Conservation (phyloP, 2,797 vertebrate genomes). For the Pachyuromys duprasi region DNA sequence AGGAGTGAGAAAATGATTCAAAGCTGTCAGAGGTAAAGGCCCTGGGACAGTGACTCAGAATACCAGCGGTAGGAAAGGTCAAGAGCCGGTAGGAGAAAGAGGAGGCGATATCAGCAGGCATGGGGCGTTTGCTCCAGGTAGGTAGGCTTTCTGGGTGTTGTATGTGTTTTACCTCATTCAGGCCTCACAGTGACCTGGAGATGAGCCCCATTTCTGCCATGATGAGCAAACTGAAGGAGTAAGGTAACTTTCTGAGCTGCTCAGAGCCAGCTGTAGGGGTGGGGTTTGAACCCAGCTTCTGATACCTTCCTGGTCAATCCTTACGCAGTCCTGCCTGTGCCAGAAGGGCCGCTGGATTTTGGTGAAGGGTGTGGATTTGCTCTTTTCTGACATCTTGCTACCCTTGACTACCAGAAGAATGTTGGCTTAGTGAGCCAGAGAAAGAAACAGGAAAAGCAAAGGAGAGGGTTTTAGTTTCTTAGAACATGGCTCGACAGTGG, state of each 20-base stretch:
- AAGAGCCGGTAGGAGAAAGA: neutral
- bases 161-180: neutral
- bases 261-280: neutral
- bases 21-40: constrained; percentile 14
- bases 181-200: constrained; percentile 5
- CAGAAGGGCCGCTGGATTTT: neutral
- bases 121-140: neutral
- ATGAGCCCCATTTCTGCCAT: neutral
- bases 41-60: constrained; percentile 54
- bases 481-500: neutral
- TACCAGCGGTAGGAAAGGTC: constrained; percentile 5
- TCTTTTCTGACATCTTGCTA: neutral
- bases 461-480: neutral
- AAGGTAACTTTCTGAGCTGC: neutral
- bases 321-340: neutral
- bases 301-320: neutral
- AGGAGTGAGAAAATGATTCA: constrained; percentile 38
- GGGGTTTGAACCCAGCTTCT: neutral
- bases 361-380: neutral
- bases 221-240: neutral
- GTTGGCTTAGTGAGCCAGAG: neutral
- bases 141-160: neutral
- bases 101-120: neutral
- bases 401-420: neutral
- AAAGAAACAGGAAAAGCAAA: constrained; percentile 45